Evolutionary conservation across 1,140 invertebrate species (phyloP), one percentile per base, ranked within the genome.

Genomic region (Trissolcus basalis): DNA sequence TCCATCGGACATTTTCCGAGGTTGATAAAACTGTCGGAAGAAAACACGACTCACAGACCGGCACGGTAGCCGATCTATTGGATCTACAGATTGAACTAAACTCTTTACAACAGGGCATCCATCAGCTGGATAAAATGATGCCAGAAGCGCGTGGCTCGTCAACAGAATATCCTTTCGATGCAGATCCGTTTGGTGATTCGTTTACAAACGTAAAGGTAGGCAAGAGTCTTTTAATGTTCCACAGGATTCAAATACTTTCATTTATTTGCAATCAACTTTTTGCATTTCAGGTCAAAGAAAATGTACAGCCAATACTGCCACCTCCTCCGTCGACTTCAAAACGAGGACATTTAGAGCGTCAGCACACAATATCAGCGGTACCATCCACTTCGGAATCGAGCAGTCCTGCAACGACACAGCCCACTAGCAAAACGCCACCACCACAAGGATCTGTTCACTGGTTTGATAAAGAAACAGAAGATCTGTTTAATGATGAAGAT

Each of bases 11-110:
- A 32, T 82, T 78, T 73, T 78, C 82, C 33, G 86, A 87, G 16
- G 60, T 68, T 15, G 86, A 86, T 16, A 87, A 84, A 70, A 60
- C 81, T 43, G 44, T 55, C 51, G 84, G 84, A 15, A 83, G 83
- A 80, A 86, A 87, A 73, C 81, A 84, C 56, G 86, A 87, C 49
- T 73, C 80, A 10, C 85, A 85, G 60, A 85, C 80, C 50, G 86
- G 86, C 16, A 88, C 89, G n/a, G 90, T 92, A 64, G 95, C 94
- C 0, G 96, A 98, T 89, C 89, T 99, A 65, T 92, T 99, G 13
- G 96, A 98, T 89, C 89, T 99, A 64, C 96, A 98, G 85, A 94
- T 96, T 83, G 96, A 98, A 89, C 89, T 98, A 55, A 95, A 94
- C 76, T 96, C 93, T 51, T 90, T 99, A 75, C 93, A 97, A 85